phyloP scores from a whole-genome alignment of 2,113 vertebrate species.

The Rhipidura dahli region DNA sequence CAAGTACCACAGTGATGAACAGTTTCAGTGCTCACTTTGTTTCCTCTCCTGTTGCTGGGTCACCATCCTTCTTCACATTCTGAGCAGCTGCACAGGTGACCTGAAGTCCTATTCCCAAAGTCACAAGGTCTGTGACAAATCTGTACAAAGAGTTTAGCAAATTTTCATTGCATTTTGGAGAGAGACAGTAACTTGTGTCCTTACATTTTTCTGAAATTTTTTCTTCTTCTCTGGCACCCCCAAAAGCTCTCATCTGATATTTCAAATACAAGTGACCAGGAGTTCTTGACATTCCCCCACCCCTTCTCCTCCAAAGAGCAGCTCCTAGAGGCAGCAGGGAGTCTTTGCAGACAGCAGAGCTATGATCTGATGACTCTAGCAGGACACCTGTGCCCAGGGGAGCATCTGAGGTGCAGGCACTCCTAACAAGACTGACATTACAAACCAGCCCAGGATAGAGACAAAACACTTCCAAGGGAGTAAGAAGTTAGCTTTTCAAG shows the following conservation, averaged over 20 bases:
- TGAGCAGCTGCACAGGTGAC: not conserved
- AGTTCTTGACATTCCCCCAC: not conserved
- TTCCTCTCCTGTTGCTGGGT: not conserved
- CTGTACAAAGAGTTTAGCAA: not conserved
- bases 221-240: not conserved
- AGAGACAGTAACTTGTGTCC: not conserved
- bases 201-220: not conserved
- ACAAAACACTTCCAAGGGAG: not conserved
- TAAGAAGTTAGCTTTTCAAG: not conserved
- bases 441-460: not conserved
- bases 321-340: not conserved
- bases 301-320: not conserved
- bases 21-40: constrained; percentile 25
- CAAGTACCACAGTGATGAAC: not conserved
- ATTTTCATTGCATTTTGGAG: not conserved
- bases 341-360: not conserved
- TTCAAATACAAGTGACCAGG: not conserved
- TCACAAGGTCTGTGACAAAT: not conserved
- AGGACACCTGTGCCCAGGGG: not conserved
- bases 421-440: not conserved
- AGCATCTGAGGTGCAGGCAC: not conserved
- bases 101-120: not conserved
- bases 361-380: not conserved
- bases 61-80: not conserved
- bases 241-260: not conserved